Evolutionary conservation across 2,888 invertebrate genomes (phyloP).

Genomic region (Nomada lathburiana): DNA sequence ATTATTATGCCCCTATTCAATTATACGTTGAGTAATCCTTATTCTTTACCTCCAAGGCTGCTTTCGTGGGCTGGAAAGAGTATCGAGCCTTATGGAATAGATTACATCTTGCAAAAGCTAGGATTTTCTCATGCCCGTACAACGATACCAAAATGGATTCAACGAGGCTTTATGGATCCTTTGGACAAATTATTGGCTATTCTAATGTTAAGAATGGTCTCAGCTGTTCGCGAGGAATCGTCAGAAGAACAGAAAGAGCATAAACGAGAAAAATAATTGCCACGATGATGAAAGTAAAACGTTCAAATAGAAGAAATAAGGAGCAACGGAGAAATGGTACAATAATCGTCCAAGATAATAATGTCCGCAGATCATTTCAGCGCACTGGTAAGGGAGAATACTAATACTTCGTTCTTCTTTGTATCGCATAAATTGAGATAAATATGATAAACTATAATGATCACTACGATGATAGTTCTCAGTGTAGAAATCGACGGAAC

Average conservation of each 20-base stretch:
- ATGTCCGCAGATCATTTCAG: constrained; percentile 24
- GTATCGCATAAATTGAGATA: constrained; percentile 15
- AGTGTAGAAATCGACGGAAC: constrained; percentile 19
- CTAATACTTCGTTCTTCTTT: constrained; percentile 25
- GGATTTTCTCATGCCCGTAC: constrained; percentile 98
- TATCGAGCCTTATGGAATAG: constrained; percentile 99
- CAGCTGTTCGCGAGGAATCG: constrained; percentile 83
- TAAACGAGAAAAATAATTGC: constrained; percentile 75
- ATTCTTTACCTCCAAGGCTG: constrained; percentile 84
- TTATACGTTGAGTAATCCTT: not conserved
- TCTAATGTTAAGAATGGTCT: constrained; percentile 90
- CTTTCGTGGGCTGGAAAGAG: constrained; percentile 97
- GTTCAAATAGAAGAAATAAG: not conserved
- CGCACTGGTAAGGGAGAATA: constrained; percentile 41
- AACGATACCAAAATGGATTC: constrained; percentile 99
- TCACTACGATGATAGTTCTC: not conserved
- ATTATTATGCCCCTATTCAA: constrained; percentile 61
- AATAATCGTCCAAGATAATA: constrained; percentile 54
- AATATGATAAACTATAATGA: constrained; percentile 37
- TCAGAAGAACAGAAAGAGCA: constrained; percentile 78
- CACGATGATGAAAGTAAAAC: not conserved
- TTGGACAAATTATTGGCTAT: constrained; percentile 95
- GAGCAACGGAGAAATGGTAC: constrained; percentile 32
- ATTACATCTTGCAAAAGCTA: constrained; percentile 98
- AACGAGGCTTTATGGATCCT: constrained; percentile 99